Evolutionary conservation across 2,888 invertebrate genomes (phyloP), one percentile per base, ranked within the genome.

Genomic region (Eledona agricola): DNA sequence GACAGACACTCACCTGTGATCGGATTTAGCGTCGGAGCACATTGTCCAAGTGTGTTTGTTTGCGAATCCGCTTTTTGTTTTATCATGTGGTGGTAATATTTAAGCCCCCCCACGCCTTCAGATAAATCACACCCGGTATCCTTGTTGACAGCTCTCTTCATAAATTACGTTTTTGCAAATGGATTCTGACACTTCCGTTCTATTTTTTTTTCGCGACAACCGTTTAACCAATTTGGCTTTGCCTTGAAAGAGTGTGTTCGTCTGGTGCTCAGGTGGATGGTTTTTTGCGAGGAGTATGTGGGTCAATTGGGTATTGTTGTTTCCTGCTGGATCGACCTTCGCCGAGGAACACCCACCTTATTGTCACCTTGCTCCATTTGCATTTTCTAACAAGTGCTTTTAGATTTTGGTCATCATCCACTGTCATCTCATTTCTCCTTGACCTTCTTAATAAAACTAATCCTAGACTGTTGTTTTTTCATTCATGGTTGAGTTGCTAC

Each of bases 161-260:
- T 58, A 58, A 60, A 63, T 59, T 65, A 63, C 49, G 58, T 62
- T 63, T 69, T 69, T 58, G 65, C 66, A 57, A 66, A 64, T 64
- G 61, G 46, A 54, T 58, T 61, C 58, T 57, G 63, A 55, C 54
- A 57, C 60, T 66, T 69, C 69, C 69, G 69, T 63, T 69, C 65
- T 49, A 66, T 54, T 62, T 67, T 60, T 64, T 42, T 35, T 32
- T 13, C 42, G 47, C 45, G 45, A 32, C 32, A 22, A 29, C 11
- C 42, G 16, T 29, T 42, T 26, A 22, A 42, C 20, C 19, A 31
- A 47, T 37, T 47, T 47, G 47, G 15, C 47, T 9, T 9, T 5
- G 28, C 47, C 34, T 38, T 38, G 37, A 28, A 47, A 12, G 25
- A 16, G 7, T 23, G 20, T 13, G 20, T 12, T 25, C 2, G 28